Percentiles rank a stretch among this genome's conserved stretches.
phyloP scores from a whole-genome alignment of 1,140 invertebrate genomes.

The Sinonovacula constricta region DNA sequence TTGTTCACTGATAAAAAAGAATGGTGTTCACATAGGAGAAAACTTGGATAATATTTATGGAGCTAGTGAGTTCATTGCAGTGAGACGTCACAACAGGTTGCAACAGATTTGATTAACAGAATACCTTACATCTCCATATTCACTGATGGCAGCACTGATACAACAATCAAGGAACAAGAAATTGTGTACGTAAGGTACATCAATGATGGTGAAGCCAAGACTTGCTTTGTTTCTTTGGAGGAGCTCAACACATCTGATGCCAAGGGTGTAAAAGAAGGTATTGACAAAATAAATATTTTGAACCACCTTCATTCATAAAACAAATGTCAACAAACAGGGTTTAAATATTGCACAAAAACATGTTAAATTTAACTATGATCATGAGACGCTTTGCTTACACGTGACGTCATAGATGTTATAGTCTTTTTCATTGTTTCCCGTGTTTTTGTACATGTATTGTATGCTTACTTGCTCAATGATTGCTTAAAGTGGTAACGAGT shows the following conservation, averaged over 20 bases:
- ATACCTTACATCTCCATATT: not conserved
- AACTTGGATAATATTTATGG: constrained; percentile 8
- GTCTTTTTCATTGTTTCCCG: too few relatives aligned
- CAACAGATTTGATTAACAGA: not conserved
- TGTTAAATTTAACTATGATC: too few relatives aligned
- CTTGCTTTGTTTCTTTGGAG: not conserved
- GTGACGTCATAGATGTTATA: too few relatives aligned
- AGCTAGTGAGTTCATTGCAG: not conserved
- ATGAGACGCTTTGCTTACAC: too few relatives aligned
- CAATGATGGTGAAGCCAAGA: too few relatives aligned
- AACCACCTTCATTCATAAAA: too few relatives aligned
- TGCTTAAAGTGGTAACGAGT: not conserved
- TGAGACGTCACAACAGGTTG: not conserved
- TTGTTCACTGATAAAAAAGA: not conserved
- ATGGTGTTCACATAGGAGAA: not conserved
- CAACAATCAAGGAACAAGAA: not conserved
- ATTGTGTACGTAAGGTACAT: too few relatives aligned
- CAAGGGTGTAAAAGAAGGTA: constrained; percentile 8
- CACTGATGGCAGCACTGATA: constrained; percentile 10
- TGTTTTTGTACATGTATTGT: too few relatives aligned
- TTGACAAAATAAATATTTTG: too few relatives aligned
- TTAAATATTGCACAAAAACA: too few relatives aligned
- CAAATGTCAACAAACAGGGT: too few relatives aligned
- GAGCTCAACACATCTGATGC: constrained; percentile 11
- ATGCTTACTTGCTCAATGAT: too few relatives aligned